phyloP scores from a whole-genome alignment of 2,888 invertebrate species.

The Spodoptera littoralis region DNA sequence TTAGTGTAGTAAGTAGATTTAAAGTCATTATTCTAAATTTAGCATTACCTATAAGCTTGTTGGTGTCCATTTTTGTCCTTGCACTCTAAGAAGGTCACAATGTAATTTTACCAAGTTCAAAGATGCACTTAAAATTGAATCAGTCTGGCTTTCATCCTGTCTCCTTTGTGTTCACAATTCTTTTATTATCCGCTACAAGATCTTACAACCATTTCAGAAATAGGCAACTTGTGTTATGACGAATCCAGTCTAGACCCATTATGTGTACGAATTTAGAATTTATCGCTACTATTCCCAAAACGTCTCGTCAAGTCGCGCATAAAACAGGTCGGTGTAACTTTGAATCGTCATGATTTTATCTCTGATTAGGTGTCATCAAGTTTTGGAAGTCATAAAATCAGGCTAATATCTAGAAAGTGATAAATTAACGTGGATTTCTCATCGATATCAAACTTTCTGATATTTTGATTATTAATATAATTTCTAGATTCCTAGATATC shows the following conservation, averaged over 20 bases:
- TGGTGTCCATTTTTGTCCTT: not conserved
- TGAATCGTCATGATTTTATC: slow-evolving; percentile 18
- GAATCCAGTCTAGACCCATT: slow-evolving; percentile 29
- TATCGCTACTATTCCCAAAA: slow-evolving; percentile 38
- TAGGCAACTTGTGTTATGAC: slow-evolving; percentile 19
- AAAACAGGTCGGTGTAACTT: slow-evolving; percentile 26
- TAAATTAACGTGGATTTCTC: no score
- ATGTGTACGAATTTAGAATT: slow-evolving; percentile 32
- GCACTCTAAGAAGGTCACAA: not conserved
- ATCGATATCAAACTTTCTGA: no score
- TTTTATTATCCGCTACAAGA: slow-evolving; percentile 31
- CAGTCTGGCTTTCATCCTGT: slow-evolving; percentile 39
- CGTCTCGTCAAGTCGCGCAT: slow-evolving; percentile 23
- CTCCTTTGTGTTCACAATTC: slow-evolving; percentile 29
- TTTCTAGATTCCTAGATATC: slow-evolving; percentile 22
- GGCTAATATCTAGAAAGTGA: slow-evolving; percentile 19
- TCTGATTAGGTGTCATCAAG: slow-evolving; percentile 24
- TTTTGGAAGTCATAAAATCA: slow-evolving; percentile 28
- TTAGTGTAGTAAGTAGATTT: slow-evolving; percentile 16
- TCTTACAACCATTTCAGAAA: slow-evolving; percentile 11
- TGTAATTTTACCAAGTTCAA: not conserved
- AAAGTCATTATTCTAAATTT: not conserved
- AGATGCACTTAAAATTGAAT: slow-evolving; percentile 16
- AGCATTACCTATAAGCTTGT: slow-evolving; percentile 1
- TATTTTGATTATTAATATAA: slow-evolving; percentile 3